phyloP scores from a whole-genome alignment of 2,888 invertebrate species.

The Drosophila atroscutellata region DNA sequence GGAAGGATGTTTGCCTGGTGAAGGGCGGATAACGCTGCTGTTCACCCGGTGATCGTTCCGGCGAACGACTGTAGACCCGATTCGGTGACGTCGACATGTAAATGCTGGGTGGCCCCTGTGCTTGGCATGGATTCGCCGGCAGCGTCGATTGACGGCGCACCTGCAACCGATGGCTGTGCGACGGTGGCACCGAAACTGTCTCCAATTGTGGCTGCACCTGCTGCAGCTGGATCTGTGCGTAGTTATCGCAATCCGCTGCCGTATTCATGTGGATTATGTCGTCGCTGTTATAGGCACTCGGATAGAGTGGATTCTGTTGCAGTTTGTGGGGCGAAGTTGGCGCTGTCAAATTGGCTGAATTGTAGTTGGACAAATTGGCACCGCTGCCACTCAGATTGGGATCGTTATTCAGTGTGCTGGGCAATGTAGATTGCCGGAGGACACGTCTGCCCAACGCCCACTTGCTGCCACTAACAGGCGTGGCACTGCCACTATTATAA shows the following conservation, averaged over 20 bases:
- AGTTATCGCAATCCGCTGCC: slow-evolving; percentile 75
- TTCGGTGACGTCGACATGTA: slow-evolving; percentile 84
- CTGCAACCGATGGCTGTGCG: slow-evolving; percentile 78
- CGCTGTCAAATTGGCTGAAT: slow-evolving; percentile 82
- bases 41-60: slow-evolving; percentile 83
- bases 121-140: slow-evolving; percentile 82
- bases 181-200: slow-evolving; percentile 54
- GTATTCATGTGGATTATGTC: slow-evolving; percentile 79
- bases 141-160: slow-evolving; percentile 84
- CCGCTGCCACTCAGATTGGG: slow-evolving; percentile 78
- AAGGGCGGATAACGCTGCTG: slow-evolving; percentile 83
- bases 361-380: slow-evolving; percentile 79
- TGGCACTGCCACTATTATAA: slow-evolving; percentile 79
- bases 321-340: slow-evolving; percentile 84
- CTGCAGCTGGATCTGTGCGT: slow-evolving; percentile 58
- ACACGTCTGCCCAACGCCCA: slow-evolving; percentile 82
- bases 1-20: slow-evolving; percentile 84
- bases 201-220: slow-evolving; percentile 63
- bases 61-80: slow-evolving; percentile 83
- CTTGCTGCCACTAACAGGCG: slow-evolving; percentile 76
- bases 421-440: slow-evolving; percentile 84
- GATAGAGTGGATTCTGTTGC: slow-evolving; percentile 82
- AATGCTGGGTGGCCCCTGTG: slow-evolving; percentile 69
- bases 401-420: slow-evolving; percentile 82
- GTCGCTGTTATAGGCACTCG: slow-evolving; percentile 81